Evolutionary conservation across 2,797 vertebrate genomes (phyloP), one percentile per base, ranked within the genome.

Genomic region (Rhinoraja longicauda): DNA sequence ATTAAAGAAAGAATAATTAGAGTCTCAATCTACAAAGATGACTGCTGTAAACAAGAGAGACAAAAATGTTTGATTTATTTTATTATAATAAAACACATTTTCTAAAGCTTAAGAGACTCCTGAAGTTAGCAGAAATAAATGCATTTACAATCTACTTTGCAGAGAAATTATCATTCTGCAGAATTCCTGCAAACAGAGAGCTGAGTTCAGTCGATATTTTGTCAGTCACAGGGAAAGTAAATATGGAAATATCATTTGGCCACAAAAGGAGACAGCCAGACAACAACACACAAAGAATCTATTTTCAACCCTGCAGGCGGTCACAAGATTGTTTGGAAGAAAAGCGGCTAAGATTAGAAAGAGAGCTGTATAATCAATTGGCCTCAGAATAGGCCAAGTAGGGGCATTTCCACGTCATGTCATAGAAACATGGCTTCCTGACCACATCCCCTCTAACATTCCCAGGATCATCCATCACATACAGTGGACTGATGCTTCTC

Each of bases 391-490:
- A 39, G 70, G 36, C 32, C 39, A 36, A 72, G 90, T 39, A 29
- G 39, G 67, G 70, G 45, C 39, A n/a, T 62, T 92, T 70, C 90
- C 39, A 92, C 90, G 75, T 73, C 70, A 92, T 57, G 32, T 73
- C 29, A 39, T 17, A 92, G 90, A 53, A 92, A 75, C 70, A 92
- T 92, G 90, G 90, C 70, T 92, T 92, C 70, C 90, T 92, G 90
- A 75, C 90, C 90, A 92, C 90, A 92, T 92, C 90, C 70, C 39
- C 70, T 75, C 90, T 45, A 75, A 73, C 24, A 92, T 92, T 92
- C 90, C 13, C 39, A 39, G 21, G 90, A 75, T 92, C 70, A 92
- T 92, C 90, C 90, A 92, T 92, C 90, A 92, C 72, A 10, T 92
- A 32, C 70, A 57, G 29, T 36, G 24, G 90, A 75, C 29, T 92